Percentiles rank a stretch among this genome's conserved stretches.
Conservation (phyloP, 2,797 vertebrate genomes). For the Periophthalmus magnuspinnatus region DNA sequence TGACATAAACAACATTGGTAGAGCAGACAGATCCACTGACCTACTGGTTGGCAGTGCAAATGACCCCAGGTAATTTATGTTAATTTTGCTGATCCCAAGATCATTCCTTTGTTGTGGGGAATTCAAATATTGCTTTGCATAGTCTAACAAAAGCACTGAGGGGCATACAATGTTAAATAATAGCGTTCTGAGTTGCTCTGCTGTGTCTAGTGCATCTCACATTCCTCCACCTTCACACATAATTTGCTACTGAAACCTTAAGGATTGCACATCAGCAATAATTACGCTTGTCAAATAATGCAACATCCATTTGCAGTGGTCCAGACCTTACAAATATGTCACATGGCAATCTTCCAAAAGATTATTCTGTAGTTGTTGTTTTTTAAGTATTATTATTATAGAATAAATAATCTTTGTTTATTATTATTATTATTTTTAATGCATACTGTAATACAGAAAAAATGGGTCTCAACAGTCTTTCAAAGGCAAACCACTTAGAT, state of each 20-base stretch:
- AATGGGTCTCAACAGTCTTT: too few relatives aligned
- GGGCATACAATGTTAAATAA: not conserved
- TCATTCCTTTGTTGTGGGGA: not conserved
- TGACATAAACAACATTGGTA: too few relatives aligned
- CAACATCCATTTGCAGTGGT: not conserved
- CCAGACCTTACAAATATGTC: not conserved
- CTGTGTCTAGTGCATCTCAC: slow-evolving; percentile 2
- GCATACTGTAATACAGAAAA: too few relatives aligned
- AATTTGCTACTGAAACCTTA: not conserved
- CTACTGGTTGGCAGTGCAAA: too few relatives aligned
- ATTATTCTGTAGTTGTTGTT: too few relatives aligned
- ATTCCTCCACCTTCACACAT: slow-evolving; percentile 29
- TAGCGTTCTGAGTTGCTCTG: slow-evolving; percentile 7
- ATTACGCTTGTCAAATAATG: not conserved
- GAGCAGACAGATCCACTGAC: too few relatives aligned
- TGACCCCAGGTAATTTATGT: not conserved
- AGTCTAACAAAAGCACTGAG: not conserved
- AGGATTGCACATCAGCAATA: not conserved
- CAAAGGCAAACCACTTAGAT: too few relatives aligned
- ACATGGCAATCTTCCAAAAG: too few relatives aligned
- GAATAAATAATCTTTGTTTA: too few relatives aligned
- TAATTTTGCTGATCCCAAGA: not conserved
- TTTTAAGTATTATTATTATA: too few relatives aligned
- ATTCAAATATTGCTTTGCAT: slow-evolving; percentile 2
- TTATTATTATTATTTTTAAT: too few relatives aligned